phyloP scores from a whole-genome alignment of 2,888 invertebrate species.

The Synergus umbraculus region DNA sequence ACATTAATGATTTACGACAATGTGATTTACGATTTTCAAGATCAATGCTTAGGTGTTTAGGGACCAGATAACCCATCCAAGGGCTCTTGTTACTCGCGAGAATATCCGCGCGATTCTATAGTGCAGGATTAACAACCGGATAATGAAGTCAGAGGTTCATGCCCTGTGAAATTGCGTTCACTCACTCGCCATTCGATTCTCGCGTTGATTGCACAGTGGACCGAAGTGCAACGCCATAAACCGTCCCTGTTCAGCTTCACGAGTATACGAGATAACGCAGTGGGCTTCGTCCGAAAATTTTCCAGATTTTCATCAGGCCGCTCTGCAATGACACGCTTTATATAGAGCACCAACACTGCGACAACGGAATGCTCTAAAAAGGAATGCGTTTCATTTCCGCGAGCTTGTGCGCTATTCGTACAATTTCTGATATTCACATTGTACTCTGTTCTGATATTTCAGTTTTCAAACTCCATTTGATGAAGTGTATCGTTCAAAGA shows the following conservation, averaged over 20 bases:
- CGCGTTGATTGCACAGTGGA: conserved; percentile 71
- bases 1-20: not conserved
- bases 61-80: not conserved
- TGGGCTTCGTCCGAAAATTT: conserved; percentile 54
- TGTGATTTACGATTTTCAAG: not conserved
- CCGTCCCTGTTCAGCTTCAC: conserved; percentile 44
- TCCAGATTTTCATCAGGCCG: conserved; percentile 56
- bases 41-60: not conserved
- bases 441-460: not conserved
- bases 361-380: conserved; percentile 6
- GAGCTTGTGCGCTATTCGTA: not conserved
- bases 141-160: conserved; percentile 78
- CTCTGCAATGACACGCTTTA: conserved; percentile 50
- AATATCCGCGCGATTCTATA: conserved; percentile 50
- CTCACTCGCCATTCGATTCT: conserved; percentile 73
- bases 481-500: not conserved
- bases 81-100: conserved; percentile 46
- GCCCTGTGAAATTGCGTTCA: conserved; percentile 76
- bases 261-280: conserved; percentile 13
- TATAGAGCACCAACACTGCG: conserved; percentile 43
- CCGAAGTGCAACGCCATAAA: conserved; percentile 66
- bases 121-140: conserved; percentile 76
- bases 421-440: not conserved
- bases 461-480: not conserved
- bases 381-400: not conserved